Evolutionary conservation across 2,113 vertebrate species (phyloP).

Genomic region (Xyliphius kryptos): DNA sequence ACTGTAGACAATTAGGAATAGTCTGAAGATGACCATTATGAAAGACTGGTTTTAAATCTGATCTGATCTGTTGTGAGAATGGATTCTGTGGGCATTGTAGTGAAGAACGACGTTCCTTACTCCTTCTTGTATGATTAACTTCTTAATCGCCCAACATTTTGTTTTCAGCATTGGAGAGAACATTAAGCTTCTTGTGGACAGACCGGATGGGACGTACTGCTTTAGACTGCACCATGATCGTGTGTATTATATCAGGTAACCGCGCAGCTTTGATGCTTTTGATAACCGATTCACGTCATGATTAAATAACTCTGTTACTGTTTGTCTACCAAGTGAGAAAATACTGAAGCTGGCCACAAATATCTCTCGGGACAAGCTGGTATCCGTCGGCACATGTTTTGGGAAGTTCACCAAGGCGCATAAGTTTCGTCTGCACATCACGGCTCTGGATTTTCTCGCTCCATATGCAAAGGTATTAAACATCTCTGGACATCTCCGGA

Average conservation of each 20-base stretch:
- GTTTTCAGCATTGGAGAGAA: slow-evolving; percentile 84
- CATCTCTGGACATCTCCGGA: neutral
- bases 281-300: no score
- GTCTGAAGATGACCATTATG: no score
- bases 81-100: no score
- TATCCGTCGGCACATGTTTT: slow-evolving; percentile 87
- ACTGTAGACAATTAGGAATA: no score
- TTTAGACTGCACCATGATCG: slow-evolving; percentile 90
- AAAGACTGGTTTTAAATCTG: no score
- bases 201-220: slow-evolving; percentile 91
- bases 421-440: slow-evolving; percentile 87
- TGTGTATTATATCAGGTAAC: slow-evolving; percentile 92
- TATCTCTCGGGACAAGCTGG: slow-evolving; percentile 76
- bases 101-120: no score
- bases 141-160: no score
- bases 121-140: no score
- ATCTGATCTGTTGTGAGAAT: no score
- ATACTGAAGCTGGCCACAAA: slow-evolving; percentile 84
- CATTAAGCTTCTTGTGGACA: slow-evolving; percentile 86
- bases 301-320: neutral
- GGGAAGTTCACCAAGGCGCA: slow-evolving; percentile 91
- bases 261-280: no score
- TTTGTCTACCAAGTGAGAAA: slow-evolving; percentile 70
- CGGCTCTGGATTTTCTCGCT: slow-evolving; percentile 86
- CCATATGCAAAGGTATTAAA: slow-evolving; percentile 87